A percentile compares a stretch with the other conserved stretches of the same genome.
phyloP scores from a whole-genome alignment of 2,888 invertebrate species.

The Entomobrya multifasciata region DNA sequence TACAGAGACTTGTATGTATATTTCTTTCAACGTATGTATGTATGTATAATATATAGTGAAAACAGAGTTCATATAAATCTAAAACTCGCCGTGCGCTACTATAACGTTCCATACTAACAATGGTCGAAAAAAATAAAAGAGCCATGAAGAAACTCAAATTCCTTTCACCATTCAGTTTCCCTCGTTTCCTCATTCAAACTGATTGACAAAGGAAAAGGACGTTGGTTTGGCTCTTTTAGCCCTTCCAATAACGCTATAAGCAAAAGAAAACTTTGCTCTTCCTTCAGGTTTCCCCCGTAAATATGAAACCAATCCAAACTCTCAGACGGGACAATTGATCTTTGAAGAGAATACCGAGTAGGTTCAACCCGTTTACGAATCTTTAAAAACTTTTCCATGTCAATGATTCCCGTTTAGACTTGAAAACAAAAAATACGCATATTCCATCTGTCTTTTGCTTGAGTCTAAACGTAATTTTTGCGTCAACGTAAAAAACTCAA shows the following conservation, averaged over 20 bases:
- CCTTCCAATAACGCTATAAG: background rate
- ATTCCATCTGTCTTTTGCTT: no score
- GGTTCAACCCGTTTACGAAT: background rate
- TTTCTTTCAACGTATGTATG: no score
- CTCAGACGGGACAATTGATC: slow-evolving; percentile 36
- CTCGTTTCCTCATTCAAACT: background rate
- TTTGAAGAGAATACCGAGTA: background rate
- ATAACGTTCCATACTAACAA: background rate
- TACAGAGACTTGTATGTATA: no score
- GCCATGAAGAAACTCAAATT: slow-evolving; percentile 41
- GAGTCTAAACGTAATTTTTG: no score
- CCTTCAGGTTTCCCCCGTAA: background rate
- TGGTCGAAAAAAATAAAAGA: slow-evolving; percentile 25
- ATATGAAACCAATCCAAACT: background rate
- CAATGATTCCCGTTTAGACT: no score
- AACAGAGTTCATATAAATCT: no score
- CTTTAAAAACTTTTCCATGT: background rate
- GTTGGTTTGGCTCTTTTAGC: background rate
- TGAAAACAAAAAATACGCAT: no score
- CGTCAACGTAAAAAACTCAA: no score
- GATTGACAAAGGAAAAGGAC: slow-evolving; percentile 7
- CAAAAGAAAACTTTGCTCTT: background rate
- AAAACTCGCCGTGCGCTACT: no score
- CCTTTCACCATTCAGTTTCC: slow-evolving; percentile 39
- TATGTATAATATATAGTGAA: no score